These are phyloP conservation scores for Oncopodura yosiiana DNA, from an alignment of 1,140 invertebrate species.

Conservation along the genomic window DNA sequence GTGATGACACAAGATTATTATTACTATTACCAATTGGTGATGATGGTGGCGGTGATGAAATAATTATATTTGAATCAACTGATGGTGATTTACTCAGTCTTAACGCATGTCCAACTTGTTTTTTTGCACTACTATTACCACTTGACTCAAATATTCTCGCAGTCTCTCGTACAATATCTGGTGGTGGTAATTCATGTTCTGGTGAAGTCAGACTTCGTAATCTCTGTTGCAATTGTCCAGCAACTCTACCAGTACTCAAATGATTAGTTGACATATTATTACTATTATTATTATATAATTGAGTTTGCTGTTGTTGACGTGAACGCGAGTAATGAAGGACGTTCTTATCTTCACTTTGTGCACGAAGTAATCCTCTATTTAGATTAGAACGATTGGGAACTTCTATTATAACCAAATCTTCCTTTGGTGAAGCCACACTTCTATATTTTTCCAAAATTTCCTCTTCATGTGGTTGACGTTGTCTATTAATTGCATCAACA, in stretches of 20 bases:
- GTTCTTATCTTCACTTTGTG: neutral
- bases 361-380: neutral
- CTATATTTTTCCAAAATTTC: constrained; percentile 34
- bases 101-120: constrained; percentile 30
- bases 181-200: constrained; percentile 32
- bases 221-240: neutral
- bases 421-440: constrained; percentile 37
- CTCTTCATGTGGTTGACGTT: constrained; percentile 39
- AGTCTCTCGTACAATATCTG: constrained; percentile 34
- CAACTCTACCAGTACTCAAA: neutral
- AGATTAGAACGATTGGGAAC: constrained; percentile 33
- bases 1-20: constrained; percentile 7
- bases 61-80: constrained; percentile 3
- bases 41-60: constrained; percentile 13
- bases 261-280: neutral
- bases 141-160: constrained; percentile 34
- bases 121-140: constrained; percentile 14
- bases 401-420: constrained; percentile 43
- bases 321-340: neutral
- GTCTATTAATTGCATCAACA: constrained; percentile 58
- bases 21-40: neutral
- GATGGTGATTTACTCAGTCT: constrained; percentile 24
- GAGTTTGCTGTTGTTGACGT: neutral
- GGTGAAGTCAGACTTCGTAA: constrained; percentile 24
- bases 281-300: neutral